A percentile compares a stretch with the other conserved stretches of the same genome.
These are phyloP conservation scores for Meleagris gallopavo DNA, from an alignment of 2,113 vertebrate species.

Conservation along the genomic window DNA sequence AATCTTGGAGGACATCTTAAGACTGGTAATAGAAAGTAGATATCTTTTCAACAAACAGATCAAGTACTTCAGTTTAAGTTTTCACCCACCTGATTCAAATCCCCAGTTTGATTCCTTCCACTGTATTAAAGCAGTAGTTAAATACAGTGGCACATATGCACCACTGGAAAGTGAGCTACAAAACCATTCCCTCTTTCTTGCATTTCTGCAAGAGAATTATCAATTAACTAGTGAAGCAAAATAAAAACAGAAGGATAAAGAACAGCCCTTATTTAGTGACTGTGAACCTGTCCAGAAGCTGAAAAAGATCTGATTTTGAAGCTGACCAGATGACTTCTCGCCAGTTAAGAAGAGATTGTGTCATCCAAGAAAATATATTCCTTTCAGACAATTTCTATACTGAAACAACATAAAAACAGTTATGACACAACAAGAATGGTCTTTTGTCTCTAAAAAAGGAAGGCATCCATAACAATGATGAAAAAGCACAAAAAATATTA, in stretches of 20 bases:
- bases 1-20: neutral
- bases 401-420: neutral
- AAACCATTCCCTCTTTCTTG: neutral
- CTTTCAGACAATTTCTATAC: neutral
- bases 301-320: neutral
- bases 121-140: neutral
- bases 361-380: neutral
- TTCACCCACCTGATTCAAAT: neutral
- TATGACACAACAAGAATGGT: neutral
- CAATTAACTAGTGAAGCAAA: neutral
- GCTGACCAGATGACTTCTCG: neutral
- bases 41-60: conserved; percentile 11
- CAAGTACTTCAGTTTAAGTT: neutral
- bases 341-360: neutral
- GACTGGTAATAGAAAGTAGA: neutral
- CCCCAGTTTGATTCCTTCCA: neutral
- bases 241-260: neutral
- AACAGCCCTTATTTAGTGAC: neutral
- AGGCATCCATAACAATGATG: neutral
- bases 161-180: neutral
- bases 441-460: neutral
- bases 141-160: neutral
- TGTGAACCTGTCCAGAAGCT: neutral
- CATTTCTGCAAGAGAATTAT: neutral
- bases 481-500: conserved; percentile 49